These are phyloP conservation scores for Caenorhabditis sp. DNA, from an alignment of 2,888 invertebrate genomes.

Conservation along the genomic window DNA sequence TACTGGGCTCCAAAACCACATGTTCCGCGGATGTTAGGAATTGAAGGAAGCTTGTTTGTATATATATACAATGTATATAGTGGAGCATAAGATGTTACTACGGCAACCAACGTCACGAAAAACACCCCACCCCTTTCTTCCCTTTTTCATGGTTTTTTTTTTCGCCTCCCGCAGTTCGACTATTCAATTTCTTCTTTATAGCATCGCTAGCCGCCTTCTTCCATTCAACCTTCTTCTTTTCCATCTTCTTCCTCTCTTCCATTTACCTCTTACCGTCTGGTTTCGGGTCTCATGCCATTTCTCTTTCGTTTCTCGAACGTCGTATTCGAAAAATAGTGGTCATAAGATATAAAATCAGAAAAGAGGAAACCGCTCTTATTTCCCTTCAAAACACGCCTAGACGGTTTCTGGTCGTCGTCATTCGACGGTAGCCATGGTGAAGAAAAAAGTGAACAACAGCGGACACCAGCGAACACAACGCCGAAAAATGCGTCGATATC, in stretches of 20 bases:
- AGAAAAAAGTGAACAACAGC: not conserved
- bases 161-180: not conserved
- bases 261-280: not conserved
- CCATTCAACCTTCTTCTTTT: not conserved
- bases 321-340: not conserved
- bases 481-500: not conserved
- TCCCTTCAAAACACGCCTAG: not conserved
- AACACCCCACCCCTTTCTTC: not conserved
- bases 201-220: not conserved
- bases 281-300: constrained; percentile 22
- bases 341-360: constrained; percentile 19
- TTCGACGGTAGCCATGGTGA: constrained; percentile 23
- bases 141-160: not conserved
- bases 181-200: constrained; percentile 1
- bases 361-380: not conserved
- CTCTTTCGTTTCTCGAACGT: constrained; percentile 4
- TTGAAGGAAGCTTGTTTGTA: too few species aligned
- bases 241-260: not conserved
- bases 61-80: too few species aligned
- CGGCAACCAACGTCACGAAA: not conserved
- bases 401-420: constrained; percentile 8
- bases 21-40: too few species aligned
- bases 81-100: not conserved
- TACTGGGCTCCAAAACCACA: not conserved
- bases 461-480: not conserved